Conservation (phyloP, 1,140 invertebrate genomes). For the Zaprionus capensis region DNA sequence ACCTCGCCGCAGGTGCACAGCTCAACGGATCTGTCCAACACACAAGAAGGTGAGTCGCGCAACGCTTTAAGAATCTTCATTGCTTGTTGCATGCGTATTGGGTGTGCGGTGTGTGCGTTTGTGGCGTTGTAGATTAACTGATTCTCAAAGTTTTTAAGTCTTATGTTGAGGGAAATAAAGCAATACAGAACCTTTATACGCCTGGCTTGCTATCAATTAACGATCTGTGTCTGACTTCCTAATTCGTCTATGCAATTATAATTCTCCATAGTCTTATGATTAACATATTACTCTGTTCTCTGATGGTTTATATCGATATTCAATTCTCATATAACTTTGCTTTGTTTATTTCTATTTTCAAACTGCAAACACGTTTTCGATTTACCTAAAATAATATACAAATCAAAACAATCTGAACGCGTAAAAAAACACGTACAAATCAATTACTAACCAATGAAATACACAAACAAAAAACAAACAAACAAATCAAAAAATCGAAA, state of each 20-base stretch:
- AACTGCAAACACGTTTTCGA: slow-evolving; percentile 63
- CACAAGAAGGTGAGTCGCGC: slow-evolving; percentile 80
- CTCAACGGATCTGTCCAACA: slow-evolving; percentile 86
- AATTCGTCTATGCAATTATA: neutral
- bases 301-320: slow-evolving; percentile 51
- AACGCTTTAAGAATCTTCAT: neutral
- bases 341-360: slow-evolving; percentile 84
- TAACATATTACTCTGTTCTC: slow-evolving; percentile 29
- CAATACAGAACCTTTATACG: neutral
- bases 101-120: slow-evolving; percentile 16
- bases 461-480: slow-evolving; percentile 18
- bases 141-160: neutral
- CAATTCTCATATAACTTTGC: slow-evolving; percentile 80
- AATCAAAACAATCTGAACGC: slow-evolving; percentile 56
- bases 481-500: slow-evolving; percentile 22
- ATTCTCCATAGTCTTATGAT: slow-evolving; percentile 13
- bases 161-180: neutral
- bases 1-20: slow-evolving; percentile 87
- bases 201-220: neutral
- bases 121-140: neutral
- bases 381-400: slow-evolving; percentile 37
- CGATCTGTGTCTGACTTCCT: neutral
- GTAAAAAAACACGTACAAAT: slow-evolving; percentile 65
- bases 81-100: neutral
- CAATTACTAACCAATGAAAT: slow-evolving; percentile 73